A percentile compares a stretch with the other conserved stretches of the same genome.
phyloP scores from a whole-genome alignment of 2,113 vertebrate genomes.

The Perognathus longimembris region DNA sequence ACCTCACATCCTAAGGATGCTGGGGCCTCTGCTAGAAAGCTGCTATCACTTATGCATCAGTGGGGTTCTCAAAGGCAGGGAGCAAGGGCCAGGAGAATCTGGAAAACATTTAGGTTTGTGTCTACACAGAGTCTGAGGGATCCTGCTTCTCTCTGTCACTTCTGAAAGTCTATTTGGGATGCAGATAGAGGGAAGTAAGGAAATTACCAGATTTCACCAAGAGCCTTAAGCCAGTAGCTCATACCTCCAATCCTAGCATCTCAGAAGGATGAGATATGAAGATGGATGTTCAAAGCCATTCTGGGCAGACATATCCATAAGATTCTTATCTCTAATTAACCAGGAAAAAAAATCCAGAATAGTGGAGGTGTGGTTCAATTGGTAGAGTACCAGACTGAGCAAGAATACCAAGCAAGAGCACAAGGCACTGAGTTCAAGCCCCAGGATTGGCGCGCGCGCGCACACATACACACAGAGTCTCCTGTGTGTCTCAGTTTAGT shows the following conservation, averaged over 20 bases:
- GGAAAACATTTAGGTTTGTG: neutral
- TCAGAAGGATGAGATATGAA: too few species aligned
- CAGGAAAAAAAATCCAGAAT: too few species aligned
- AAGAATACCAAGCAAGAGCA: too few species aligned
- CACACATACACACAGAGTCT: too few species aligned
- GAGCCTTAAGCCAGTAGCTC: neutral
- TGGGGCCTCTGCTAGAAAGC: neutral
- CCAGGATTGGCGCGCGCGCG: too few species aligned
- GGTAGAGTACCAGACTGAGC: too few species aligned
- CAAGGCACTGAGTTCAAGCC: too few species aligned
- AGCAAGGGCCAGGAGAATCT: neutral
- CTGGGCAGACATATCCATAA: too few species aligned
- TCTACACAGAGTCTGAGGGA: neutral
- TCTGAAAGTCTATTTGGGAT: neutral
- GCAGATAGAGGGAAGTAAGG: conserved; percentile 10
- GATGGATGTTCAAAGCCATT: too few species aligned
- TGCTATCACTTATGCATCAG: neutral
- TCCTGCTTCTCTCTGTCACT: neutral
- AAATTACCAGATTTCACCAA: neutral
- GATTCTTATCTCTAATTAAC: too few species aligned
- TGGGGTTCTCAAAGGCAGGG: neutral
- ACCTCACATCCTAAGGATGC: neutral
- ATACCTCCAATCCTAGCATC: too few species aligned
- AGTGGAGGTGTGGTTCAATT: too few species aligned
- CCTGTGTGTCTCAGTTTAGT: neutral